Evolutionary conservation across 2,797 vertebrate genomes (phyloP).

Genomic region (Pangasius larnaudii): DNA sequence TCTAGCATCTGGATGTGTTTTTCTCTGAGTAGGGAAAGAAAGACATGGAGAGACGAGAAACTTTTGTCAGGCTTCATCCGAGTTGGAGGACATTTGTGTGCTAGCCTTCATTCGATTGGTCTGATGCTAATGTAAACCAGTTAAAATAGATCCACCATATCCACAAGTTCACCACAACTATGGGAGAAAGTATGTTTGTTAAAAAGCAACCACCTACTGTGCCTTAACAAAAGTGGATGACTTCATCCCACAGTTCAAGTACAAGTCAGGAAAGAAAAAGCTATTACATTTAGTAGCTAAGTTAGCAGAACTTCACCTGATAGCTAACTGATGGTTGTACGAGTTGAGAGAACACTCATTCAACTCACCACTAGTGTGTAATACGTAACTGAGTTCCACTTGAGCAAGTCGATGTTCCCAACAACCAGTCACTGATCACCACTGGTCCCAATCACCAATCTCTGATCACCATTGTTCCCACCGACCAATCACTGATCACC

Average conservation of each 20-base stretch:
- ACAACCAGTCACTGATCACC: neutral
- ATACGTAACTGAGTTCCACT: neutral
- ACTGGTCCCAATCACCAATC: neutral
- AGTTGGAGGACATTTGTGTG: neutral
- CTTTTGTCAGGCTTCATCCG: slow-evolving; percentile 4
- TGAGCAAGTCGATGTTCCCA: neutral
- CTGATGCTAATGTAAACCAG: neutral
- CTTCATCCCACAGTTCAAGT: neutral
- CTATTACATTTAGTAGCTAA: neutral
- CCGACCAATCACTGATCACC: neutral
- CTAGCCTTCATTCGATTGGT: neutral
- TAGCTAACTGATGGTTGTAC: neutral
- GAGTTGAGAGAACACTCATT: neutral
- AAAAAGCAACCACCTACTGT: neutral
- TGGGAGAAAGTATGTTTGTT: neutral
- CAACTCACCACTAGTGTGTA: neutral
- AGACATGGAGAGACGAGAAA: neutral
- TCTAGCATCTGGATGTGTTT: slow-evolving; percentile 36
- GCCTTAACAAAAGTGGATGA: neutral
- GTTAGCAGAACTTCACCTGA: neutral
- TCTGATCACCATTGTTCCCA: neutral
- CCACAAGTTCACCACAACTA: neutral
- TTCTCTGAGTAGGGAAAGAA: neutral
- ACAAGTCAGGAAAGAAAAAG: neutral
- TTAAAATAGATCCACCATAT: neutral